Conservation (phyloP, 1,140 invertebrate species). For the Popillia japonica region DNA sequence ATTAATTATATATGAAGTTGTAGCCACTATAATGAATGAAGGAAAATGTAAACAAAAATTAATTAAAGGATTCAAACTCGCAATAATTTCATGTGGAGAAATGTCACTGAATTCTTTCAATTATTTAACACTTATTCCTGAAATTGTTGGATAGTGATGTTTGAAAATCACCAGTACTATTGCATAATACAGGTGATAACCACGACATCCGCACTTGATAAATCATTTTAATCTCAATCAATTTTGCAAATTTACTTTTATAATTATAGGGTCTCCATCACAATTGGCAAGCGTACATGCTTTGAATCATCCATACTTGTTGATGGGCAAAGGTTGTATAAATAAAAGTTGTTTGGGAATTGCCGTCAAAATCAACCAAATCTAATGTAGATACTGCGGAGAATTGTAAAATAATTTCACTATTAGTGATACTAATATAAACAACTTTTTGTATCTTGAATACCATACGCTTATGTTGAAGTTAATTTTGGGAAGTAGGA, state of each 20-base stretch:
- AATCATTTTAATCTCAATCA: background rate
- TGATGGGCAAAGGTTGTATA: background rate
- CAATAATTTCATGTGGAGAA: background rate
- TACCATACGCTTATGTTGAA: no score
- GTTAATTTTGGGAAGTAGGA: no score
- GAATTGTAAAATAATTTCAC: no score
- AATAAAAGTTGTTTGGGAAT: background rate
- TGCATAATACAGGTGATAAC: background rate
- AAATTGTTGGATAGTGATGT: background rate
- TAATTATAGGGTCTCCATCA: background rate
- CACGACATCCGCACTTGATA: background rate
- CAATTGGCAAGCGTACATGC: background rate
- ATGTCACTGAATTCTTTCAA: background rate
- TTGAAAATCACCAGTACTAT: background rate
- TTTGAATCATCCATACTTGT: conserved; percentile 14
- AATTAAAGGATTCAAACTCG: no score
- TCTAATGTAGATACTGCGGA: no score
- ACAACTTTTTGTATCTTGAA: no score
- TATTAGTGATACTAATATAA: no score
- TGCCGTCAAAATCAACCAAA: background rate
- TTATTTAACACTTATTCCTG: background rate
- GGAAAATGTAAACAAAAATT: no score
- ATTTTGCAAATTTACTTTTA: background rate
- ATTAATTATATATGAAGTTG: no score
- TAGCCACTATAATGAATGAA: no score